Base-by-base conservation (phyloP, 2,797 vertebrate genomes). In the Muscicapa striata region DNA sequence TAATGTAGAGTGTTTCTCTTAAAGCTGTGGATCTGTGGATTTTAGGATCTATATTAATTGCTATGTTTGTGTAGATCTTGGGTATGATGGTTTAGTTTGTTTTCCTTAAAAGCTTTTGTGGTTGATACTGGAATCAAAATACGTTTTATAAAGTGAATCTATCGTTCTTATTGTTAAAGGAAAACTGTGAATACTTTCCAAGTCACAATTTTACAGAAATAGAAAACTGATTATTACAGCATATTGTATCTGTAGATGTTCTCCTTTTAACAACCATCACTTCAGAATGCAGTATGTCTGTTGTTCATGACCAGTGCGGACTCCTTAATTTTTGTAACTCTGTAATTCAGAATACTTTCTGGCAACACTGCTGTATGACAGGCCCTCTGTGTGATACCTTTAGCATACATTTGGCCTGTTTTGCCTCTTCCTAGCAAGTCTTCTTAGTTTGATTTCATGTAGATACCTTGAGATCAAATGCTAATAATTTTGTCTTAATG, bases 331-430 rank as follows among this genome's bases (percentile, higher is more conserved):
- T 84, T 32, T 34, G 6, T 63, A 72, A 70, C 52, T 51, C 32
- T 78, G 10, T 45, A 8, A 57, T 74, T 92, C 27, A 45, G 20
- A 27, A 23, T 59, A 32, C 13, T 61, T 93, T 46, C 45, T 46
- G 38, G 30, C 13, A 82, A 26, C 1, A 3, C 36, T 52, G 8
- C 9, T 2, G 0, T 74, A 4, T 45, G 16, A 52, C 2, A 32
- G 14, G 7, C 12, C 48, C 15, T 64, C 22, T 86, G 7, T 10
- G 3, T 40, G 30, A 81, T 11, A 18, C 38, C 27, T 89, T 74
- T 55, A 70, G 22, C 4, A 16, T 82, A 34, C 0, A 11, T 45
- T 63, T 92, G 13, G 0, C 8, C 72, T 46, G 7, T 29, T 79
- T 46, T 55, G 38, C 3, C 11, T 41, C 5, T 61, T 80, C 30